Base-by-base conservation (phyloP, 2,113 vertebrate genomes). In the Callipepla californica region DNA sequence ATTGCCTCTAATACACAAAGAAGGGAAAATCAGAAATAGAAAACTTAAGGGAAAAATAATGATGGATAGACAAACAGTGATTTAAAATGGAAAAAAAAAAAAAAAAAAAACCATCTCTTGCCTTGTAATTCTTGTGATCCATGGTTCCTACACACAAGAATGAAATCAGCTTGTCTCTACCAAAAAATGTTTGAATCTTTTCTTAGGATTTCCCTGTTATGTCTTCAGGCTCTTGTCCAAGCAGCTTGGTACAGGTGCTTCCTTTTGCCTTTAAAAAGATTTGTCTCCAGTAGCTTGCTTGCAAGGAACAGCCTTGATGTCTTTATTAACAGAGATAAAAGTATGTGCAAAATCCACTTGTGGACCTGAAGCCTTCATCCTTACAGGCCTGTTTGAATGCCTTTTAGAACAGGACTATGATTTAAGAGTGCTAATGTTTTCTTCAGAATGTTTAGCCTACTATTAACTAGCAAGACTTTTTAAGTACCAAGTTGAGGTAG, bases 11-110 rank as follows among this genome's bases (percentile, higher is more conserved):
- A 80, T 78, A 66, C 18, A 32, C 25, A 32, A 62, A 94, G 55
- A 69, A 85, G 80, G 36, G 85, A 91, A 91, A 93, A 70, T 77
- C 38, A 87, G 87, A 93, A 95, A 69, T 34, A 76, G 89, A 85
- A 93, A 85, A 82, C 44, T 79, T 89, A 11, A 70, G 38, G 53
- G 45, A 53, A 95, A 92, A 94, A 62, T 66, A 85, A 68, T 38
- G 19, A 40, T 77, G 26, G 34, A 26, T 57, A 80, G 42, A n/a
- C 36, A 67, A 88, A 90, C 70, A 67, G 76, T 40, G 40, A 68
- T 65, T 84, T 40, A 73, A 85, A 93, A 68, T 57, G 9, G 48
- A 51, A n/a, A 30, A 84, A 75, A 68, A 63, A 36, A 84, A 75
- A 68, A 63, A 36, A n/a, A n/a, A n/a, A n/a, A n/a, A n/a, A n/a